These are phyloP conservation scores for Xylocopa sonorina DNA, from an alignment of 1,140 invertebrate species.

Conservation along the genomic window DNA sequence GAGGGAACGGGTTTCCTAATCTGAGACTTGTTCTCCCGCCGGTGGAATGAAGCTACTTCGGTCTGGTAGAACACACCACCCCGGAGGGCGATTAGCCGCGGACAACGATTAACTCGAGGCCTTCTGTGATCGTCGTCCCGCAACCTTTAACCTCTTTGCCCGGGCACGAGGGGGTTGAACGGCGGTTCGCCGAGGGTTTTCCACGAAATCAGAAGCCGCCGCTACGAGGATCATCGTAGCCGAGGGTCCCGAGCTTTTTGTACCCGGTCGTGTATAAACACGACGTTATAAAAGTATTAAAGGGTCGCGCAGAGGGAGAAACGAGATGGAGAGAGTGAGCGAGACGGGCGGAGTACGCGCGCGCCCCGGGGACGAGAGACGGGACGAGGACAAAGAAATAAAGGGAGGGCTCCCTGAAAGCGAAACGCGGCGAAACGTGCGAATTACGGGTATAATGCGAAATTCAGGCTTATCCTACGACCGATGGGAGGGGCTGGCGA, in stretches of 20 bases:
- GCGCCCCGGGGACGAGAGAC: conserved; percentile 13
- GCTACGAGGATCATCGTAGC: background rate
- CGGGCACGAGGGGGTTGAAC: no score
- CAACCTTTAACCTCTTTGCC: conserved; percentile 21
- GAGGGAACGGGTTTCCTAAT: conserved; percentile 48
- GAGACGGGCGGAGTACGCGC: no score
- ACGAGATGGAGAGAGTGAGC: background rate
- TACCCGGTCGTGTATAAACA: conserved; percentile 14
- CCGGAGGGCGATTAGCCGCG: conserved; percentile 24
- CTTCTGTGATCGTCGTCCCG: conserved; percentile 5
- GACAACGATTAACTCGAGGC: conserved; percentile 10
- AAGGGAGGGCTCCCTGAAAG: conserved; percentile 47
- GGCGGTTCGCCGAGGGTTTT: conserved; percentile 7
- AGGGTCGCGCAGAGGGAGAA: conserved; percentile 11
- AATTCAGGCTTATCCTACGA: conserved; percentile 63
- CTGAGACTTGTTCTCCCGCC: conserved; percentile 24
- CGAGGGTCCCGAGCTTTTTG: conserved; percentile 12
- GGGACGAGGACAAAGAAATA: conserved; percentile 23
- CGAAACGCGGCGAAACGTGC: conserved; percentile 57
- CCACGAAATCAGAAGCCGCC: conserved; percentile 32
- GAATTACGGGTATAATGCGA: conserved; percentile 67
- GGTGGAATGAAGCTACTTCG: conserved; percentile 38
- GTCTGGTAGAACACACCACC: conserved; percentile 22
- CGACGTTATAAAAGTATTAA: conserved; percentile 44
- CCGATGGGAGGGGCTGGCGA: conserved; percentile 20